phyloP scores from a whole-genome alignment of 2,797 vertebrate species.

The Betta splendens region DNA sequence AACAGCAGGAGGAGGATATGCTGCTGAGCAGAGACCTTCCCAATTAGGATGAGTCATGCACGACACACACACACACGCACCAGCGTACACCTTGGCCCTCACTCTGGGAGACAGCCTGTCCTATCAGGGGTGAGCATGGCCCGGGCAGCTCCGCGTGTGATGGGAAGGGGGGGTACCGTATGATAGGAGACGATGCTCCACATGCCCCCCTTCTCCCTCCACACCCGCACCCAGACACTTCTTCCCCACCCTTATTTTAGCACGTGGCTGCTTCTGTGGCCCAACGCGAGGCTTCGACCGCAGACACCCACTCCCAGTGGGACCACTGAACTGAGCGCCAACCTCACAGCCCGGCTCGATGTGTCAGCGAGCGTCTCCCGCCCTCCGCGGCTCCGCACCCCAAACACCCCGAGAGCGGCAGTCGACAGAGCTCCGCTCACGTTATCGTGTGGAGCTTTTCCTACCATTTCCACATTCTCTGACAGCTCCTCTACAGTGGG shows the following conservation, averaged over 20 bases:
- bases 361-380: slow-evolving; percentile 58
- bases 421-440: slow-evolving; percentile 50
- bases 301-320: slow-evolving; percentile 73
- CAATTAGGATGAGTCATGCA: slow-evolving; percentile 80
- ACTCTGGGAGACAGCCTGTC: slow-evolving; percentile 56
- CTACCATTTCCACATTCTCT: slow-evolving; percentile 57
- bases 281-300: slow-evolving; percentile 62
- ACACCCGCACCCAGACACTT: slow-evolving; percentile 2
- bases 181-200: slow-evolving; percentile 34
- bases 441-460: slow-evolving; percentile 44
- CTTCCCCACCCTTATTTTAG: slow-evolving; percentile 55
- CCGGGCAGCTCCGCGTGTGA: slow-evolving; percentile 41
- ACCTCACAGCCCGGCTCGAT: slow-evolving; percentile 69
- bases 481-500: slow-evolving; percentile 61
- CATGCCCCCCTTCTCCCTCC: not conserved
- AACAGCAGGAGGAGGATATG: slow-evolving; percentile 73
- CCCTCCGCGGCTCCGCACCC: slow-evolving; percentile 20
- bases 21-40: slow-evolving; percentile 64
- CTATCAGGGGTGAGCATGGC: slow-evolving; percentile 46
- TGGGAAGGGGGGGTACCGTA: slow-evolving; percentile 46
- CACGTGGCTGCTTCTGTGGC: slow-evolving; percentile 56
- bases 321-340: slow-evolving; percentile 67
- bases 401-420: slow-evolving; percentile 58
- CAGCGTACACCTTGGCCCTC: slow-evolving; percentile 38
- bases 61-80: slow-evolving; percentile 50